Evolutionary conservation across 2,797 vertebrate species (phyloP), one percentile per base, ranked within the genome.

Genomic region (Fistularia commersonii): DNA sequence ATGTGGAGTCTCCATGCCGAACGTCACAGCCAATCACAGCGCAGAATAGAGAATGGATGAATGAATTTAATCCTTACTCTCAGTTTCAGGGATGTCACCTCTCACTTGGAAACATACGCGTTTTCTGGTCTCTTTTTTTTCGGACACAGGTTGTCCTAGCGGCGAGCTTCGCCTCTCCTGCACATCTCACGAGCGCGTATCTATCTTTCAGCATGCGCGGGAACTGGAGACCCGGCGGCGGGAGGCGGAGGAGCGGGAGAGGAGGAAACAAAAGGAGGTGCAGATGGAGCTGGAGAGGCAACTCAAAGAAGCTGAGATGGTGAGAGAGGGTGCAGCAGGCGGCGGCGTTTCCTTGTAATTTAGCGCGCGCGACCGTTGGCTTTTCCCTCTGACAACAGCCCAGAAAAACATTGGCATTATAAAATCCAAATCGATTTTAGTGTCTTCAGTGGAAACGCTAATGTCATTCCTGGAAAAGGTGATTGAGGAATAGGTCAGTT

Each of bases 251-350:
- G 84, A 87, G 54, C 76, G 2, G 46, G 88, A 87, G 36, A 72
- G 77, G 60, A 81, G 37, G 63, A 85, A 56, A 52, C 84, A 87
- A 64, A 83, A 10, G 67, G 84, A 88, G 72, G 82, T 81, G 68
- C 87, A 88, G 73, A 82, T 76, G 78, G 85, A 89, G 58, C 62
- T 88, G 61, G 86, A 90, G 74, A 80, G 83, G 45, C 84, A 86
- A 63, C 57, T 90, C 63, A 85, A 82, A 49, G 86, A 88, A 53
- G 83, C 81, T 3, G 83, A 89, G 57, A 80, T 68, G 69, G 85
- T 87, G 59, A 66, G 66, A 64, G 46, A 45, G 61, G 53, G 50
- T 49, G 62, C 48, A 13, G 12, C 45, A 51, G 32, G 37, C 23
- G 55, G 46, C 43, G 40, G 7, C 8, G 11, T 42, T 65, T 56